phyloP scores from a whole-genome alignment of 2,888 invertebrate species.

The Tigriopus californicus region DNA sequence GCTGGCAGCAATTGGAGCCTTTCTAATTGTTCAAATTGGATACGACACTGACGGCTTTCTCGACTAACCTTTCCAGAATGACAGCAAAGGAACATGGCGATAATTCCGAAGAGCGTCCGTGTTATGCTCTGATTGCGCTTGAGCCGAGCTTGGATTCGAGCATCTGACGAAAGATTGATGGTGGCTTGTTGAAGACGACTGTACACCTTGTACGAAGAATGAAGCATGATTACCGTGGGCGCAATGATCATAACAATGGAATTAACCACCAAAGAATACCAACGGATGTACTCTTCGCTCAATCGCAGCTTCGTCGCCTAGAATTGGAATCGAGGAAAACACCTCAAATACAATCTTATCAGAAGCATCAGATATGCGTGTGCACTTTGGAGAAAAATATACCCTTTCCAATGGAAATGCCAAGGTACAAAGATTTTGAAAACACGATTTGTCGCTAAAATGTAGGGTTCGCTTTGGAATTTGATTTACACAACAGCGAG shows the following conservation, averaged over 20 bases:
- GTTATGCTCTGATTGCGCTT: constrained; percentile 9
- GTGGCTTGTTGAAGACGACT: background rate
- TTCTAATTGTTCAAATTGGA: too few species aligned
- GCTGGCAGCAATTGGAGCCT: too few species aligned
- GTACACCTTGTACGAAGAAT: constrained; percentile 2
- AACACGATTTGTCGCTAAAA: background rate
- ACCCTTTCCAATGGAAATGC: too few species aligned
- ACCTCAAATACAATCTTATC: too few species aligned
- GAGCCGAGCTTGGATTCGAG: background rate
- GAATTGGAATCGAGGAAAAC: background rate
- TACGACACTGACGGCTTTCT: background rate
- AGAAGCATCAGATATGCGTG: too few species aligned
- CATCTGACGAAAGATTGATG: background rate
- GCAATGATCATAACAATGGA: constrained; percentile 1
- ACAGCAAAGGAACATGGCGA: constrained; percentile 8
- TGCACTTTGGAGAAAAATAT: too few species aligned
- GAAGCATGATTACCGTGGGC: background rate
- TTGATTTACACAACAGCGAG: too few species aligned
- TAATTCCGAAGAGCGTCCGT: constrained; percentile 6
- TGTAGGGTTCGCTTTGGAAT: too few species aligned
- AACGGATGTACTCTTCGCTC: constrained; percentile 1
- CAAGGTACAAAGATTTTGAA: background rate
- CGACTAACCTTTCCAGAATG: constrained; percentile 7
- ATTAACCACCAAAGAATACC: background rate
- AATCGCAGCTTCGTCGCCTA: background rate